These are phyloP conservation scores for Acestrorhynchus altus DNA, from an alignment of 2,797 vertebrate genomes.

Conservation along the genomic window DNA sequence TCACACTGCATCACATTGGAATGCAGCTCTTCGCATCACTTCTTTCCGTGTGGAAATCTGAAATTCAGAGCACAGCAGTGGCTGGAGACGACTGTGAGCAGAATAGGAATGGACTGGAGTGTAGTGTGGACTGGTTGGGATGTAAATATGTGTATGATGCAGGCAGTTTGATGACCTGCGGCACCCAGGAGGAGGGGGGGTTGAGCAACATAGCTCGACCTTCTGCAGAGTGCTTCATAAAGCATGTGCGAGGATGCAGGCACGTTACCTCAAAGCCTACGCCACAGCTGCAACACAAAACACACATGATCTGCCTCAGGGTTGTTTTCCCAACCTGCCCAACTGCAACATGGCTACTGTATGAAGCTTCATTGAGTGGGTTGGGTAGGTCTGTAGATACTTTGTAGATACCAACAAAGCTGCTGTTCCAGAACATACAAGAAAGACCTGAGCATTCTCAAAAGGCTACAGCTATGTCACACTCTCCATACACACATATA, in stretches of 20 bases:
- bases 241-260: background rate
- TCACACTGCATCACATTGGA: too few species aligned
- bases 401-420: slow-evolving; percentile 6
- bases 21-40: too few species aligned
- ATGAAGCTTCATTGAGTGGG: background rate
- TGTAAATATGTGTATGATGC: slow-evolving; percentile 19
- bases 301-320: background rate
- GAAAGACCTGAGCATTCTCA: background rate
- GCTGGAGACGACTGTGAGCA: background rate
- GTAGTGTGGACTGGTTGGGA: background rate
- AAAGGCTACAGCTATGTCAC: too few species aligned
- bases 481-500: too few species aligned
- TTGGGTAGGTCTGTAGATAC: background rate
- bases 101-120: background rate
- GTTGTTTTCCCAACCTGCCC: background rate
- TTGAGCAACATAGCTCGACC: background rate
- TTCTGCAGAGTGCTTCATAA: slow-evolving; percentile 10
- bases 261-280: background rate
- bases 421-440: background rate
- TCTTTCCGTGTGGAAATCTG: background rate
- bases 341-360: background rate
- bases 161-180: background rate
- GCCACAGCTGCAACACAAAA: slow-evolving; percentile 5
- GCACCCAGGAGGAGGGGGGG: background rate
- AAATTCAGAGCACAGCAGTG: background rate